phyloP scores from a whole-genome alignment of 1,140 invertebrate genomes.

The Lithobius niger region DNA sequence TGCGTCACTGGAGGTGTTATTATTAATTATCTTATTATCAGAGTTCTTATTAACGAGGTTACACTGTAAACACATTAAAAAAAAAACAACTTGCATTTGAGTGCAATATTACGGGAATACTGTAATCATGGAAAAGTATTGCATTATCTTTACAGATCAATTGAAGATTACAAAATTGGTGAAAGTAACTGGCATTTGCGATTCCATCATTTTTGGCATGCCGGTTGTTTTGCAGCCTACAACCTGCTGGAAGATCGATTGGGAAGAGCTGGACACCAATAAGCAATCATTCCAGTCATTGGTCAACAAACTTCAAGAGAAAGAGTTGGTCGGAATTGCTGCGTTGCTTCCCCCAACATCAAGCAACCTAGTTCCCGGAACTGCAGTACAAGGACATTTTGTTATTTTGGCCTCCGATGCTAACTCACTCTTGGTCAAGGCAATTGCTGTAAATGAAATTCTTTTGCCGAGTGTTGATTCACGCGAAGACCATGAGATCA shows the following conservation, averaged over 20 bases:
- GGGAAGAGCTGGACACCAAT: conserved; percentile 29
- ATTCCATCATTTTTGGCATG: conserved; percentile 23
- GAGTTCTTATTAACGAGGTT: too few relatives aligned
- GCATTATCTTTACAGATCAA: too few relatives aligned
- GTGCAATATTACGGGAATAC: too few relatives aligned
- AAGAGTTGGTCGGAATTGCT: conserved; percentile 13
- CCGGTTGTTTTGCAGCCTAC: conserved; percentile 26
- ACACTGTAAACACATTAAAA: too few relatives aligned
- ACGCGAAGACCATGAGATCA: not conserved
- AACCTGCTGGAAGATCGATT: conserved; percentile 28
- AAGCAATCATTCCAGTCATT: conserved; percentile 24
- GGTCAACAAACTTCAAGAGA: conserved; percentile 20
- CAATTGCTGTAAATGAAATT: not conserved
- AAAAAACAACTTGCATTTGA: too few relatives aligned
- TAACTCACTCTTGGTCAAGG: not conserved
- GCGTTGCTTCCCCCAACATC: conserved; percentile 5
- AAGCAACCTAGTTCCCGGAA: not conserved
- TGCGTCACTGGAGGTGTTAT: too few relatives aligned
- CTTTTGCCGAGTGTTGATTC: not conserved
- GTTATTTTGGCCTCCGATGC: conserved; percentile 18
- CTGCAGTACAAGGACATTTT: conserved; percentile 18
- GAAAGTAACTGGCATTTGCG: conserved; percentile 18
- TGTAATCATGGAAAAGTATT: too few relatives aligned
- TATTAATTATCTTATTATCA: too few relatives aligned
- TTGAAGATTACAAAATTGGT: too few relatives aligned